phyloP scores from a whole-genome alignment of 2,797 vertebrate genomes.

The Lindbergichthys nudifrons region DNA sequence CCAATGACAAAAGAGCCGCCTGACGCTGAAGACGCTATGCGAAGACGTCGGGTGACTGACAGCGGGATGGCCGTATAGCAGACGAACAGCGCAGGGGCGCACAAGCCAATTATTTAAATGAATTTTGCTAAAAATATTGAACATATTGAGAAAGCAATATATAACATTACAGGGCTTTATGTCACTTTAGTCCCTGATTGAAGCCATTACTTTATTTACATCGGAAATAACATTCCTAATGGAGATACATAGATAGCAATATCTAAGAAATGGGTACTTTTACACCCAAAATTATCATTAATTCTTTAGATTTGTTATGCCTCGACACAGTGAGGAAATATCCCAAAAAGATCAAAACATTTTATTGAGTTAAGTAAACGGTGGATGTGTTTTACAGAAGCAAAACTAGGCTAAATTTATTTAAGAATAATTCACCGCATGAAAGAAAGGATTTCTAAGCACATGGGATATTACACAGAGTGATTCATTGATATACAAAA shows the following conservation, averaged over 20 bases:
- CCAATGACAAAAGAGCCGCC: conserved; percentile 41
- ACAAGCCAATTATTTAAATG: conserved; percentile 72
- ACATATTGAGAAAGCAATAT: not conserved
- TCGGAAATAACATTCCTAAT: not conserved
- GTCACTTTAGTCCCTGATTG: not conserved
- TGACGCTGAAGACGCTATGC: not conserved
- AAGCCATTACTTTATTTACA: not conserved
- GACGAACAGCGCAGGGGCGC: conserved; percentile 33
- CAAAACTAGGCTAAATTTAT: too few species aligned
- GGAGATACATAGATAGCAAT: not conserved
- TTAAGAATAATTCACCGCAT: too few species aligned
- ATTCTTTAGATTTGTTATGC: too few species aligned
- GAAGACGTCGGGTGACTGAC: conserved; percentile 41
- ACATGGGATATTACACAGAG: too few species aligned
- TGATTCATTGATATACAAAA: too few species aligned
- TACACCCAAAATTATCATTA: too few species aligned
- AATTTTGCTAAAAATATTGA: conserved; percentile 33
- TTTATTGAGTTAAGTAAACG: too few species aligned
- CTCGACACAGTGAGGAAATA: too few species aligned
- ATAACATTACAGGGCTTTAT: not conserved
- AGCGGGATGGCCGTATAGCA: conserved; percentile 43
- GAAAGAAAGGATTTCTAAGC: too few species aligned
- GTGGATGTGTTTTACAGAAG: too few species aligned
- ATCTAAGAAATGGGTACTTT: too few species aligned
- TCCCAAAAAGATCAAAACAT: too few species aligned